Conservation (phyloP, 1,140 invertebrate species). For the Bombus cullumanus region DNA sequence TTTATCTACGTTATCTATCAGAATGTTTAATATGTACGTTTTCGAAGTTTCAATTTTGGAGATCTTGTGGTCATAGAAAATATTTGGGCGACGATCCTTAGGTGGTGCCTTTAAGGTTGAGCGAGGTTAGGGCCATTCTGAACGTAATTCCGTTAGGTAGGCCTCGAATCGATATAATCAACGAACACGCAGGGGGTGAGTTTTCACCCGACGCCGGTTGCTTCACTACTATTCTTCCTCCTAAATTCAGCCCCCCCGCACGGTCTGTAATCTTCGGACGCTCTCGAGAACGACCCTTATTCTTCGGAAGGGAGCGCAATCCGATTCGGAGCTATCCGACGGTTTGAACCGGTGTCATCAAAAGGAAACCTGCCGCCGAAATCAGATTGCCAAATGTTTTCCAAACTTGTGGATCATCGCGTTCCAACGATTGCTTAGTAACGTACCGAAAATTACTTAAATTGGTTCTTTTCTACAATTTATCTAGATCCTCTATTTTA, state of each 20-base stretch:
- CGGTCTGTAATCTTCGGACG: constrained; percentile 46
- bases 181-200: constrained; percentile 54
- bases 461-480: background rate
- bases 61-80: background rate
- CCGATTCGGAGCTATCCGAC: constrained; percentile 28
- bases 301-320: constrained; percentile 32
- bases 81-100: constrained; percentile 29
- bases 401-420: background rate
- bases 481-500: background rate
- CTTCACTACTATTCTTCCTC: constrained; percentile 65
- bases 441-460: background rate
- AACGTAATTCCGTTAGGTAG: constrained; percentile 72
- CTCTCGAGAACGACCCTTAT: constrained; percentile 26
- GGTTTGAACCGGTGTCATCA: constrained; percentile 12
- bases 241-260: constrained; percentile 57
- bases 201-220: constrained; percentile 55
- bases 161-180: constrained; percentile 76
- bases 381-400: background rate
- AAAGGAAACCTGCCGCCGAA: background rate
- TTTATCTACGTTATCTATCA: no score
- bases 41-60: constrained; percentile 1
- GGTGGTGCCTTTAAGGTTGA: constrained; percentile 72
- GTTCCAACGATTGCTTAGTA: background rate
- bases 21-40: background rate
- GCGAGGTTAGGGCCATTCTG: constrained; percentile 74